phyloP scores from a whole-genome alignment of 2,888 invertebrate genomes.

The Dolichomitus sp. region DNA sequence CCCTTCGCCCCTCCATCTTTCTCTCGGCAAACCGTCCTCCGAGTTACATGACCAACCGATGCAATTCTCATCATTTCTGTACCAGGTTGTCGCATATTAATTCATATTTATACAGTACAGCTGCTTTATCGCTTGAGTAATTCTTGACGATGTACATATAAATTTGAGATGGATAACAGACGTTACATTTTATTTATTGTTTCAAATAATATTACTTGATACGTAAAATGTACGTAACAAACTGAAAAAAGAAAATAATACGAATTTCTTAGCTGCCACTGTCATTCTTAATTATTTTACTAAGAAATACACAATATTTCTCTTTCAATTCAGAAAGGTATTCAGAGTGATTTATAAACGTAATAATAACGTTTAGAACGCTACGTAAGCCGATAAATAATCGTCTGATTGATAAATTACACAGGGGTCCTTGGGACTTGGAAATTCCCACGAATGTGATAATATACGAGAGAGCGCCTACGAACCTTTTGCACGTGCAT shows the following conservation, averaged over 20 bases:
- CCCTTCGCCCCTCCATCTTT: background rate
- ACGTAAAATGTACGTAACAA: background rate
- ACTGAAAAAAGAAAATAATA: too few species aligned
- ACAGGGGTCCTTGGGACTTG: slow-evolving; percentile 96
- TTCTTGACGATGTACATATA: background rate
- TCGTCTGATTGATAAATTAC: slow-evolving; percentile 48
- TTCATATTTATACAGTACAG: background rate
- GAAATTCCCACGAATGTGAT: slow-evolving; percentile 97
- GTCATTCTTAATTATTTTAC: background rate
- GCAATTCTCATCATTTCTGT: slow-evolving; percentile 27
- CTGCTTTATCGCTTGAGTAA: background rate
- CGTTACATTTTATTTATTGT: background rate
- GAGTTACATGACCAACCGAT: background rate
- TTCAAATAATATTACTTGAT: too few species aligned
- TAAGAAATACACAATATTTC: background rate
- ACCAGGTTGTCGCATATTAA: slow-evolving; percentile 9
- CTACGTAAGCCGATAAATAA: background rate
- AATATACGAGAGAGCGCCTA: slow-evolving; percentile 94
- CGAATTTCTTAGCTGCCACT: too few species aligned
- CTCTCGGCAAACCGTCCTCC: background rate
- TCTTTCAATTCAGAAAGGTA: background rate
- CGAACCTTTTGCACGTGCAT: slow-evolving; percentile 95
- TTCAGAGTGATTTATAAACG: background rate
- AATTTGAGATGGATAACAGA: background rate
- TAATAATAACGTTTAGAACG: background rate